Base-by-base conservation (phyloP, 2,888 invertebrate species). In the Athalia rosae region DNA sequence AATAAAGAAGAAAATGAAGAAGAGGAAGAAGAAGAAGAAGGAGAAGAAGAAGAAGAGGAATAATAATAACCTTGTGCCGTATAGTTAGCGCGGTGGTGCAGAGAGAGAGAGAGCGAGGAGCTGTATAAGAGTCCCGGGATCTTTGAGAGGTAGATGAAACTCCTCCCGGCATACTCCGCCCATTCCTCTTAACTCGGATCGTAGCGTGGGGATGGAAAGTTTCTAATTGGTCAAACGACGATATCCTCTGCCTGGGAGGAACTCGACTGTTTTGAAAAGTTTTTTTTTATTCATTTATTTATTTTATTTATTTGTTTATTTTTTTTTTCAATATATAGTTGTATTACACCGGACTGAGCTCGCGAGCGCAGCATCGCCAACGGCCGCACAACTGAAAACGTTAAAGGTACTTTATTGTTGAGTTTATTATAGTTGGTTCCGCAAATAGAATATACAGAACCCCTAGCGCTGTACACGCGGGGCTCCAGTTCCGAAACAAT, bases 221-320 rank as follows among this genome's bases (percentile, higher is more conserved):
- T 13, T 58, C 43, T 69, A 69, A 69, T 69, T 69, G 69, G 69
- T 45, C 56, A 53, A 67, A 28, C 8, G n/a, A 53, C 53, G 53
- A n/a, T n/a, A 53, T 8, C 8, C n/a, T n/a, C 53, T 28, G 28
- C 28, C 28, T 28, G 28, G 28, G 28, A 28, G 28, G 28, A 28
- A 28, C 28, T 28, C 28, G 28, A 28, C 28, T 28, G 28, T 28
- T 28, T 28, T 28, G 28, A 28, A 28, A 28, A 28, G 2, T n/a
- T n/a, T n/a, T 28, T 28, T 28, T 28, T 28, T 28, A 28, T 28
- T 80, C 79, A 78, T 74, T 77, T 77, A 76, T 61, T 79, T 77
- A 78, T 79, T 64, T n/a, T n/a, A n/a, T 28, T 28, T 28, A 28
- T 28, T 80, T 79, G 78, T 74, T 77, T 77, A 76, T 61, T 79